Conservation (phyloP, 2,888 invertebrate genomes). For the Trichopria drosophilae region DNA sequence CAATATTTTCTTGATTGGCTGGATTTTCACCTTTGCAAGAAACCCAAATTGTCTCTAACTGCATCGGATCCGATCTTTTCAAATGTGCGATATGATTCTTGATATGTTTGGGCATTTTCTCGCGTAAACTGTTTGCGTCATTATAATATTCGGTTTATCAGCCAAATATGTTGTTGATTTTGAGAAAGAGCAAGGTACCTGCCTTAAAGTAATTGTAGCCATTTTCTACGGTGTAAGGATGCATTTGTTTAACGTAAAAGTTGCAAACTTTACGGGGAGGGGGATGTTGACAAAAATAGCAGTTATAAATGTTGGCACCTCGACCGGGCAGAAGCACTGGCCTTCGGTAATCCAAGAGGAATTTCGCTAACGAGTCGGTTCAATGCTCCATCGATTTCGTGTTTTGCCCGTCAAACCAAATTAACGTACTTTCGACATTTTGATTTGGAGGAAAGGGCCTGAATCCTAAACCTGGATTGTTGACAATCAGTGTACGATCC, state of each 20-base stretch:
- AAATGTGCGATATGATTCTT: conserved; percentile 74
- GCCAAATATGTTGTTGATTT: conserved; percentile 96
- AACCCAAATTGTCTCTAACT: conserved; percentile 81
- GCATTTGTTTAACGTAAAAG: conserved; percentile 80
- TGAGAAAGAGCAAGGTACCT: conserved; percentile 91
- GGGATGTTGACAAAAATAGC: conserved; percentile 73
- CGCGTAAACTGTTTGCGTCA: conserved; percentile 69
- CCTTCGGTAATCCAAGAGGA: conserved; percentile 76
- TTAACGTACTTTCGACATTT: conserved; percentile 91
- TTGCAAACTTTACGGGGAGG: conserved; percentile 80
- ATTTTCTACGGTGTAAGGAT: conserved; percentile 80
- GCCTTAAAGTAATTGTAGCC: conserved; percentile 89
- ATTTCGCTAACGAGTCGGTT: conserved; percentile 74
- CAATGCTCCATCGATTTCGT: conserved; percentile 76
- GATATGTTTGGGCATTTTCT: conserved; percentile 73
- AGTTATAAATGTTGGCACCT: conserved; percentile 75
- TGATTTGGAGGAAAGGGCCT: conserved; percentile 84
- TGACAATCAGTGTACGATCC: too few species aligned
- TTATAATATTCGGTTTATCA: conserved; percentile 81
- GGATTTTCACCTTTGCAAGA: conserved; percentile 94
- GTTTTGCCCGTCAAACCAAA: conserved; percentile 90
- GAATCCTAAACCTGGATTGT: conserved; percentile 92
- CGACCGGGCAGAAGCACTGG: conserved; percentile 73
- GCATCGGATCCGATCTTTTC: conserved; percentile 59
- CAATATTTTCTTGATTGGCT: conserved; percentile 88